A percentile compares a stretch with the other conserved stretches of the same genome.
phyloP scores from a whole-genome alignment of 2,888 invertebrate species.

The Eumacrocentrus americanus region DNA sequence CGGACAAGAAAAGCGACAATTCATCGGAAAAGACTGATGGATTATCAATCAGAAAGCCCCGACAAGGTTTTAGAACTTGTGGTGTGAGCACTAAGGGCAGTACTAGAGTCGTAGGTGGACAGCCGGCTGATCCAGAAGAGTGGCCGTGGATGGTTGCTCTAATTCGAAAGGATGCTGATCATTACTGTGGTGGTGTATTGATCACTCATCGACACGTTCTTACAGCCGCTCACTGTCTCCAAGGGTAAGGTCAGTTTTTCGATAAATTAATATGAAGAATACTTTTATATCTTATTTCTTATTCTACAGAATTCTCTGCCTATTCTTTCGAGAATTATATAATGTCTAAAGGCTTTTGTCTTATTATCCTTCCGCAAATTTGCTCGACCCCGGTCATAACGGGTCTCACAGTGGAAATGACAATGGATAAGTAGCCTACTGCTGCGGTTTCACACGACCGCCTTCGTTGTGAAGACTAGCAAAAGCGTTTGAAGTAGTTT shows the following conservation, averaged over 20 bases:
- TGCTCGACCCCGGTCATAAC: no score
- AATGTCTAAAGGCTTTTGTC: no score
- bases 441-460: no score
- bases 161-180: slow-evolving; percentile 67
- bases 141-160: slow-evolving; percentile 89
- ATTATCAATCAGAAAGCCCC: slow-evolving; percentile 28
- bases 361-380: no score
- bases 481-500: no score
- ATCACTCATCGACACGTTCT: slow-evolving; percentile 80
- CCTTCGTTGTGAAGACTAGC: no score
- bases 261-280: no score
- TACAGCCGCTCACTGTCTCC: slow-evolving; percentile 75
- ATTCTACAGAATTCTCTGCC: no score
- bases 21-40: not conserved
- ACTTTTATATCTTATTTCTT: no score
- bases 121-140: slow-evolving; percentile 69
- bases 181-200: slow-evolving; percentile 81
- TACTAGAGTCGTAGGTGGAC: slow-evolving; percentile 68
- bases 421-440: no score
- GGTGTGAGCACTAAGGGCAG: slow-evolving; percentile 65
- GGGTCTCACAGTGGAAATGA: no score
- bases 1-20: not conserved
- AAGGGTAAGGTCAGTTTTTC: slow-evolving; percentile 37
- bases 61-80: slow-evolving; percentile 62
- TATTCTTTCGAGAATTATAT: no score